Percentiles rank a stretch among this genome's conserved stretches.
Evolutionary conservation across 1,140 invertebrate genomes (phyloP).

Genomic region (Sycophila sp.): DNA sequence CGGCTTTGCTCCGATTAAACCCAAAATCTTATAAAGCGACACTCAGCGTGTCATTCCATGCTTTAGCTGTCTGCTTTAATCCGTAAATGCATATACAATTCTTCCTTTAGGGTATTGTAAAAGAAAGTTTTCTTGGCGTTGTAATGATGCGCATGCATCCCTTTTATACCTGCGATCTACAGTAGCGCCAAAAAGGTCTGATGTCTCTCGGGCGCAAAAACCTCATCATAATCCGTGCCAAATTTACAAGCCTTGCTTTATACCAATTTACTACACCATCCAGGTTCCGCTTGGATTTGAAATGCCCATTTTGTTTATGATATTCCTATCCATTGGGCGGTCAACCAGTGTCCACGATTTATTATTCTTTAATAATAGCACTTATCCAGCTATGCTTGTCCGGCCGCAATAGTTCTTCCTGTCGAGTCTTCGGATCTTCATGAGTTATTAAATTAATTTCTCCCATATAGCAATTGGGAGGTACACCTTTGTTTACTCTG

Average conservation of each 20-base stretch:
- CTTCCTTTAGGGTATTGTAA: conserved; percentile 40
- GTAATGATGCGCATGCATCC: conserved; percentile 57
- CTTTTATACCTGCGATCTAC: conserved; percentile 56
- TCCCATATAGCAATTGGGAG: neutral
- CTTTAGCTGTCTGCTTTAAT: neutral
- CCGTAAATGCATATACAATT: conserved; percentile 51
- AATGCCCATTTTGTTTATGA: conserved; percentile 28
- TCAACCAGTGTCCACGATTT: neutral
- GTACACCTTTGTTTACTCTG: no score
- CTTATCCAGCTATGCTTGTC: conserved; percentile 8
- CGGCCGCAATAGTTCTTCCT: neutral
- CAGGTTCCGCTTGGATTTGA: conserved; percentile 30
- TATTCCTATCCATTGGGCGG: neutral
- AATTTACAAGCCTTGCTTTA: conserved; percentile 33
- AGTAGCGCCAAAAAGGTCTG: conserved; percentile 45
- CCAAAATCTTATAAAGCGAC: neutral
- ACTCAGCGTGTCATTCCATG: neutral
- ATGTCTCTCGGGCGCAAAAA: conserved; percentile 42
- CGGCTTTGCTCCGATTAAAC: neutral
- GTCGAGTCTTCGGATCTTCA: neutral
- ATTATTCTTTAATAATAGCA: neutral
- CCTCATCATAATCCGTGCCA: conserved; percentile 51
- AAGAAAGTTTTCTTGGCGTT: conserved; percentile 47
- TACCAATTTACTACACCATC: conserved; percentile 30
- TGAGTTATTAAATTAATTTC: neutral